Evolutionary conservation across 2,888 invertebrate species (phyloP).

Genomic region (Ormia ochracea): DNA sequence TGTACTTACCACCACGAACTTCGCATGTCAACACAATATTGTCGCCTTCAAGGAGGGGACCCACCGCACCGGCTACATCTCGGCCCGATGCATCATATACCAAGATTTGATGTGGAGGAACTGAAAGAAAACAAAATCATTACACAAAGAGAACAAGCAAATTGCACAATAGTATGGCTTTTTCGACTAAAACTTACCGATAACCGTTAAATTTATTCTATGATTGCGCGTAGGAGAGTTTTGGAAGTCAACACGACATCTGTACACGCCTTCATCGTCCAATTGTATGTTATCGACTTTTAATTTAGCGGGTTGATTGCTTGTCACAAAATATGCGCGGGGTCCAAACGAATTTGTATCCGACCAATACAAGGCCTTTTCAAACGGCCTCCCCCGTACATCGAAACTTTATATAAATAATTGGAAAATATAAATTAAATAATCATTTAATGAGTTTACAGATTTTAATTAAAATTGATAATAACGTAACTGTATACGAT

Average conservation of each 20-base stretch:
- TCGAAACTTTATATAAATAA: slow-evolving; percentile 82
- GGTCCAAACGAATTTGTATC: slow-evolving; percentile 89
- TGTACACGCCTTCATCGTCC: slow-evolving; percentile 91
- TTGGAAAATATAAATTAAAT: slow-evolving; percentile 18
- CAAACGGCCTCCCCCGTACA: slow-evolving; percentile 88
- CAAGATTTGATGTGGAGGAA: slow-evolving; percentile 91
- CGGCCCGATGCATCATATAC: slow-evolving; percentile 90
- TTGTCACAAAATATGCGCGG: slow-evolving; percentile 89
- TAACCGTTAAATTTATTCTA: slow-evolving; percentile 91
- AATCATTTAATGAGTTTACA: slow-evolving; percentile 8
- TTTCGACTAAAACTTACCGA: slow-evolving; percentile 84
- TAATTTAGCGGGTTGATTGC: slow-evolving; percentile 87
- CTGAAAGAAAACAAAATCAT: slow-evolving; percentile 76
- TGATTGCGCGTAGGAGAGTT: slow-evolving; percentile 92
- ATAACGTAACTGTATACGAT: slow-evolving; percentile 29
- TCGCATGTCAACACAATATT: slow-evolving; percentile 89
- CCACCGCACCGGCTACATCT: slow-evolving; percentile 86
- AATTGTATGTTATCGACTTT: slow-evolving; percentile 89
- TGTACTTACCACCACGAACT: slow-evolving; percentile 89
- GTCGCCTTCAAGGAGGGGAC: slow-evolving; percentile 89
- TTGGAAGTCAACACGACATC: slow-evolving; percentile 93
- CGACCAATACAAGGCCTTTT: slow-evolving; percentile 89
- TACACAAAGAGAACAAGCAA: not conserved
- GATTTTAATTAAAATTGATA: slow-evolving; percentile 55
- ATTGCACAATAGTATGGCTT: too few species aligned